These are phyloP conservation scores for Tetramorium parvispinum DNA, from an alignment of 1,140 invertebrate genomes.

Conservation along the genomic window DNA sequence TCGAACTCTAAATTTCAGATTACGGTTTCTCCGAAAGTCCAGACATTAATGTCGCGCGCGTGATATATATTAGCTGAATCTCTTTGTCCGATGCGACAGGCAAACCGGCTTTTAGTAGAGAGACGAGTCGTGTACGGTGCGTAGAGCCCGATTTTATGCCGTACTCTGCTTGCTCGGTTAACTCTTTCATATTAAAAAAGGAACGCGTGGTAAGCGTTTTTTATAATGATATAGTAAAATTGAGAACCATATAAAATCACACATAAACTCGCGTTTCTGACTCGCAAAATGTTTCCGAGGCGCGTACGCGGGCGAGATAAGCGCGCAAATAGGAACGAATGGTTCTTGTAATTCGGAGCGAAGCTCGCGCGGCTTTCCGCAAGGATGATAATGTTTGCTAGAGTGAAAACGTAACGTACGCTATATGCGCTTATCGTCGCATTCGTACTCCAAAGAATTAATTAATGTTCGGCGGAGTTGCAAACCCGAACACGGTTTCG, in stretches of 20 bases:
- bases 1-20: constrained; percentile 19
- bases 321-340: background rate
- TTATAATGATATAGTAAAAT: constrained; percentile 14
- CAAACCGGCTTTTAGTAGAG: background rate
- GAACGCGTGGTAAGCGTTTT: background rate
- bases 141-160: background rate
- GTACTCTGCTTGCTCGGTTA: background rate
- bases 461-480: background rate
- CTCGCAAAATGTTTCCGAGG: background rate
- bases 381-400: background rate
- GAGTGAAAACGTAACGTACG: background rate
- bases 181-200: background rate
- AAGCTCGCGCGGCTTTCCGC: background rate
- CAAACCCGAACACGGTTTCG: background rate
- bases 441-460: background rate
- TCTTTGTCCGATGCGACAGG: constrained; percentile 26
- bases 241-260: background rate
- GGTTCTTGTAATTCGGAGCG: background rate
- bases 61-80: constrained; percentile 10
- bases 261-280: background rate
- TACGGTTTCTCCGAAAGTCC: background rate
- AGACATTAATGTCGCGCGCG: background rate
- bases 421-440: background rate
- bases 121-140: constrained; percentile 1
- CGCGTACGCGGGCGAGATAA: background rate